Percentiles rank a stretch among this genome's conserved stretches.
Evolutionary conservation across 2,888 invertebrate species (phyloP).

Genomic region (Neocrepidodera transversa): DNA sequence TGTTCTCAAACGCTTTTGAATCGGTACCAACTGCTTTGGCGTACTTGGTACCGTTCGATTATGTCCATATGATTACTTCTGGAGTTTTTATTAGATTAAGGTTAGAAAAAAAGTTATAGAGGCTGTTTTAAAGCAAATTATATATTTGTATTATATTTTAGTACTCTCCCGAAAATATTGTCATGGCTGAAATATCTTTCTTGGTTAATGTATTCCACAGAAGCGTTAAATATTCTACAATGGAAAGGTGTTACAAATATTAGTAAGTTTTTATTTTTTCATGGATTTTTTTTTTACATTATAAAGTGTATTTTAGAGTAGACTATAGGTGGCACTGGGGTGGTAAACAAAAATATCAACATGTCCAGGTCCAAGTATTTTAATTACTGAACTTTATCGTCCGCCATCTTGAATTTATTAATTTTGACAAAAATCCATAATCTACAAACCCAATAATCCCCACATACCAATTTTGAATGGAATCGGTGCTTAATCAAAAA

Average conservation of each 20-base stretch:
- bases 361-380: too few relatives aligned
- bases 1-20: slow-evolving; percentile 85
- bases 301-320: too few relatives aligned
- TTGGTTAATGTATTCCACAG: slow-evolving; percentile 88
- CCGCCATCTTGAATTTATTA: too few relatives aligned
- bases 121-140: too few relatives aligned
- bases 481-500: too few relatives aligned
- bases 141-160: slow-evolving; percentile 28
- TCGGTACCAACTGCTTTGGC: slow-evolving; percentile 82
- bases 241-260: slow-evolving; percentile 80
- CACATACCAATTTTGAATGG: too few relatives aligned
- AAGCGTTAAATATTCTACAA: slow-evolving; percentile 81
- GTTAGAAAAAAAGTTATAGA: slow-evolving; percentile 59
- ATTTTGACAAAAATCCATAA: too few relatives aligned
- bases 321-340: too few relatives aligned
- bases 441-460: too few relatives aligned
- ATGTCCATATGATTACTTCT: slow-evolving; percentile 85
- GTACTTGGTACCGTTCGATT: slow-evolving; percentile 86
- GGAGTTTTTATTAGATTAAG: slow-evolving; percentile 84
- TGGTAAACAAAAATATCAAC: too few relatives aligned
- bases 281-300: too few relatives aligned
- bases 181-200: slow-evolving; percentile 82
- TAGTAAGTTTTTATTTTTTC: slow-evolving; percentile 64
- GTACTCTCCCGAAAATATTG: slow-evolving; percentile 54
- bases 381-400: too few relatives aligned